Percentiles rank a stretch among this genome's conserved stretches.
Conservation (phyloP, 2,113 vertebrate species). For the Pomatorhinus ruficollis region DNA sequence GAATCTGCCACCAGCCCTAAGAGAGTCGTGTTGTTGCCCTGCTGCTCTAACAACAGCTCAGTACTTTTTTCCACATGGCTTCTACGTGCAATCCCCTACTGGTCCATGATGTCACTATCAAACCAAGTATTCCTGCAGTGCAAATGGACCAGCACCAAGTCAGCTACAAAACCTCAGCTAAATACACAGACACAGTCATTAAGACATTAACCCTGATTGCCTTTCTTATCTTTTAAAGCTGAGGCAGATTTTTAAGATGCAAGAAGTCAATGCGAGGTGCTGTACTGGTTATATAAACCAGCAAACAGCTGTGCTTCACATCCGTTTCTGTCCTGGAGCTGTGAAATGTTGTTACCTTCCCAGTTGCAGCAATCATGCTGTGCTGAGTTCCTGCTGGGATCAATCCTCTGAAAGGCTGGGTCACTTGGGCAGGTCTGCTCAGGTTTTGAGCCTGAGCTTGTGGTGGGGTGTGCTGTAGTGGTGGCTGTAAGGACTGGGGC, state of each 20-base stretch:
- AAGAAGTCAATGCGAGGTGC: not conserved
- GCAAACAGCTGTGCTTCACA: not conserved
- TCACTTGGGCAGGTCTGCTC: conserved; percentile 86
- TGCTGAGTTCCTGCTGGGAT: conserved; percentile 88
- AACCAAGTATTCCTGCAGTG: not conserved
- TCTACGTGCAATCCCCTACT: not conserved
- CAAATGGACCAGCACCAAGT: not conserved
- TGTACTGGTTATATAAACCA: not conserved
- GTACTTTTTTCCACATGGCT: not conserved
- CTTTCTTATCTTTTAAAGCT: not conserved
- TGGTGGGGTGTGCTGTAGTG: conserved; percentile 83
- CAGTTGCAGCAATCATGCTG: conserved; percentile 90
- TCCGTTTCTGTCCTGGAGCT: not conserved
- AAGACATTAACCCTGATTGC: not conserved
- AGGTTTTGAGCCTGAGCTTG: conserved; percentile 89
- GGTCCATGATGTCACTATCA: not conserved
- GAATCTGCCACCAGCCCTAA: not conserved
- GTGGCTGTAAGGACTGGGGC: conserved; percentile 85
- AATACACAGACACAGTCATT: not conserved
- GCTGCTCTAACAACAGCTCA: not conserved
- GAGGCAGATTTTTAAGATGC: not conserved
- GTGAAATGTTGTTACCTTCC: conserved; percentile 78
- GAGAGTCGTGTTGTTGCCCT: fast-evolving
- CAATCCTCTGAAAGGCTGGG: conserved; percentile 88
- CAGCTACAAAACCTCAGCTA: not conserved